Evolutionary conservation across 2,113 vertebrate species (phyloP).

Genomic region (Melanostigma gelatinosum): DNA sequence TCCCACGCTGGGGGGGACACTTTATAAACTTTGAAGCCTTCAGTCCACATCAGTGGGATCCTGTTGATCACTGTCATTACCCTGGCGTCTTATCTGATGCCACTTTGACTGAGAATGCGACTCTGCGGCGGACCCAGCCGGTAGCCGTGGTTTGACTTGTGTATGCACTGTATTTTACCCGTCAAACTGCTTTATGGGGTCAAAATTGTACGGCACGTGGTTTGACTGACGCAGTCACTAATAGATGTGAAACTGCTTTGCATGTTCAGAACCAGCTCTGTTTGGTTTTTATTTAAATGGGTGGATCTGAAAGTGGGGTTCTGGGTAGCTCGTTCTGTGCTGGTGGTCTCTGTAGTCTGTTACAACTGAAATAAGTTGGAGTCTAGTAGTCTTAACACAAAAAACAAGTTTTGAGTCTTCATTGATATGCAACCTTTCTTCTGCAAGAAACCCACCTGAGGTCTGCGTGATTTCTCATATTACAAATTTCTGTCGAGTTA

Average conservation of each 20-base stretch:
- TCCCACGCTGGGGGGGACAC: conserved; percentile 54
- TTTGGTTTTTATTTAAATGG: conserved; percentile 11
- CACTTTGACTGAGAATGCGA: conserved; percentile 56
- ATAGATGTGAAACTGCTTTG: not conserved
- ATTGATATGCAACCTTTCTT: not conserved
- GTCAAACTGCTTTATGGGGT: not conserved
- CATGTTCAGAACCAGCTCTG: not conserved
- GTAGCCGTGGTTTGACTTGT: conserved; percentile 7
- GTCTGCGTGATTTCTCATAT: not conserved
- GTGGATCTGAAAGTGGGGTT: not conserved
- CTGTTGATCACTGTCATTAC: conserved; percentile 72
- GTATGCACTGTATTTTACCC: conserved; percentile 12
- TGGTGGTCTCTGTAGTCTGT: not conserved
- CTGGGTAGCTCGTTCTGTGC: not conserved
- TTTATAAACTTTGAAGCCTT: conserved; percentile 67
- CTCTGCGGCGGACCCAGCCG: conserved; percentile 10
- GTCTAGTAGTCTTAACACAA: not conserved
- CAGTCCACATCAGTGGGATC: conserved; percentile 53
- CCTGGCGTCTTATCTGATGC: conserved; percentile 59
- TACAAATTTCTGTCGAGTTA: not conserved
- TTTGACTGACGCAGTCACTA: not conserved
- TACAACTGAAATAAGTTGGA: not conserved
- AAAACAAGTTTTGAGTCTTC: not conserved
- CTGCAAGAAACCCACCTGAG: not conserved
- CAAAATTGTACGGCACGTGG: not conserved